These are phyloP conservation scores for Chelonus insularis DNA, from an alignment of 1,140 invertebrate species.

Conservation along the genomic window DNA sequence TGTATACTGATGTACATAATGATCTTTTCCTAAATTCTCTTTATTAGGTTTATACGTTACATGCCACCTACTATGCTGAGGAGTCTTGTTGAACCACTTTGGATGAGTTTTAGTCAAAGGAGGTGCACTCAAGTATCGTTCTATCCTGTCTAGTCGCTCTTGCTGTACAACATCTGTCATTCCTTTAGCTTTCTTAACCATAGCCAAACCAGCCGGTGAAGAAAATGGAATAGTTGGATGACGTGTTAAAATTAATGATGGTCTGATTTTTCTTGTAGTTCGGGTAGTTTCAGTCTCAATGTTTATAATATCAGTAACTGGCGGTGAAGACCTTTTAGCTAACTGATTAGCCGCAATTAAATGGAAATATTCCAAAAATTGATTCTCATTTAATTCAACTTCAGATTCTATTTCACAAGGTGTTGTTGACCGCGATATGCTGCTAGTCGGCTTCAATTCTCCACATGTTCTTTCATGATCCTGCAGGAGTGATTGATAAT, in stretches of 20 bases:
- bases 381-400: constrained; percentile 47
- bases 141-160: constrained; percentile 61
- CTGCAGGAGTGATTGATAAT: constrained; percentile 41
- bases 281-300: constrained; percentile 28
- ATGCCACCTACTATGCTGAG: constrained; percentile 46
- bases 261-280: constrained; percentile 54
- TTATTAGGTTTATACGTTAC: constrained; percentile 55
- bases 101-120: constrained; percentile 49
- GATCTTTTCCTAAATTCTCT: constrained; percentile 47
- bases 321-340: constrained; percentile 26
- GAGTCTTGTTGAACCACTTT: constrained; percentile 57
- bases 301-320: neutral
- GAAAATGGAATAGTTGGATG: constrained; percentile 62
- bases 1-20: constrained; percentile 59
- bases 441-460: constrained; percentile 35
- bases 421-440: constrained; percentile 44
- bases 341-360: constrained; percentile 34
- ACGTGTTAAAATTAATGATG: constrained; percentile 56
- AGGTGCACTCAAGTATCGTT: constrained; percentile 60
- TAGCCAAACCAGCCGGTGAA: constrained; percentile 61
- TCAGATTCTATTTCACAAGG: constrained; percentile 36
- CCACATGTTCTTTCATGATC: constrained; percentile 63
- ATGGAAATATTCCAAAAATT: constrained; percentile 55
- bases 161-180: constrained; percentile 60
- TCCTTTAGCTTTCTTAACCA: constrained; percentile 60